phyloP scores from a whole-genome alignment of 2,797 vertebrate genomes.

The Alca torda region DNA sequence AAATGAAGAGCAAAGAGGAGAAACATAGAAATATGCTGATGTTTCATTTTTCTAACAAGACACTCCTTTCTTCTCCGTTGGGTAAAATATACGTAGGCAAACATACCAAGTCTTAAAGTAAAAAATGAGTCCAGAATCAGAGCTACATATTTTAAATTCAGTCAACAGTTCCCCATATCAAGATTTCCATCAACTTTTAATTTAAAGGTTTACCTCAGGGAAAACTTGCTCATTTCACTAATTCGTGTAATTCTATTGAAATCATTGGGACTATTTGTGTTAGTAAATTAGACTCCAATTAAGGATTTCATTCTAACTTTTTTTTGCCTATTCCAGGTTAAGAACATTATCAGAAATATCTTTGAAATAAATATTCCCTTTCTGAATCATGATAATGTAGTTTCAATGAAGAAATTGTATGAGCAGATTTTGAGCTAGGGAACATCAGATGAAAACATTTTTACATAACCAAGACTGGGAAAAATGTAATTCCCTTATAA shows the following conservation, averaged over 20 bases:
- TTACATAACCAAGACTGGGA: not conserved
- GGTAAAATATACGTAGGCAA: not conserved
- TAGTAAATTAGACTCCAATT: not conserved
- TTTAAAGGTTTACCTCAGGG: not conserved
- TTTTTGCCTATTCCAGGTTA: not conserved
- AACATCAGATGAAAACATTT: not conserved
- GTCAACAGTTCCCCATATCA: not conserved
- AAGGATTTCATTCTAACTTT: not conserved
- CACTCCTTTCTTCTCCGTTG: not conserved
- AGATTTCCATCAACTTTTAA: conserved; percentile 13
- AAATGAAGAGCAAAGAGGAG: not conserved
- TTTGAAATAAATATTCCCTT: not conserved
- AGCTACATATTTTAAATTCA: not conserved
- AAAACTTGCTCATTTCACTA: conserved; percentile 2
- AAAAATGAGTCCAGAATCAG: not conserved
- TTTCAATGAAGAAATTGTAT: not conserved
- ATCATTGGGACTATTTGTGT: not conserved
- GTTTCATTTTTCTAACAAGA: not conserved
- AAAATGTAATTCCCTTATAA: not conserved
- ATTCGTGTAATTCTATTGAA: not conserved
- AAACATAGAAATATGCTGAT: not conserved
- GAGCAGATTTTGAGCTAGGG: not conserved
- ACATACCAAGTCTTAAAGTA: not conserved
- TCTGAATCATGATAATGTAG: not conserved
- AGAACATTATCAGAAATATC: not conserved